A percentile compares a stretch with the other conserved stretches of the same genome.
phyloP scores from a whole-genome alignment of 2,797 vertebrate genomes.

The Arnoldichthys spilopterus region DNA sequence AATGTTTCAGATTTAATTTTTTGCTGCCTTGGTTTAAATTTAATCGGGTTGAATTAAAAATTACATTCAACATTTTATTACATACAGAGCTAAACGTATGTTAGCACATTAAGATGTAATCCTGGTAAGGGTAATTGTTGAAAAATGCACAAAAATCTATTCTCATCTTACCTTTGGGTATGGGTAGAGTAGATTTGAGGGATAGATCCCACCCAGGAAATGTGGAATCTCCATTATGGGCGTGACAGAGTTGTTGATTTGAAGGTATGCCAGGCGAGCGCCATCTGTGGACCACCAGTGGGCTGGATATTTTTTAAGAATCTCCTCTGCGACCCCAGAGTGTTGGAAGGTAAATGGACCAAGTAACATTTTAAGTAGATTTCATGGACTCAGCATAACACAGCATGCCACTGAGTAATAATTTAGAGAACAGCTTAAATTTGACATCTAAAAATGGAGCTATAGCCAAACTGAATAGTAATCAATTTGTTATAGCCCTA shows the following conservation, averaged over 20 bases:
- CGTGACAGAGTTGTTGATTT: conserved; percentile 84
- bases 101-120: neutral
- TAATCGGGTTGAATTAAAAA: neutral
- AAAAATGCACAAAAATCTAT: neutral
- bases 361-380: neutral
- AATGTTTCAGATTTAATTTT: neutral
- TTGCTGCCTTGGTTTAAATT: neutral
- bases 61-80: neutral
- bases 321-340: conserved; percentile 75
- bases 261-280: conserved; percentile 80
- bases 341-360: neutral
- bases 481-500: neutral
- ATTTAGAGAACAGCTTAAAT: neutral
- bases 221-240: conserved; percentile 85
- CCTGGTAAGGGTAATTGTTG: neutral
- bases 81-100: neutral
- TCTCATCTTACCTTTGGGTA: conserved; percentile 81
- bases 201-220: conserved; percentile 83
- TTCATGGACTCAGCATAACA: neutral
- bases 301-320: conserved; percentile 75
- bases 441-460: neutral
- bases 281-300: conserved; percentile 87
- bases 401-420: neutral
- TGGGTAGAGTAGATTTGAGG: conserved; percentile 76
- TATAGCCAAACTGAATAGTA: neutral